Base-by-base conservation (phyloP, 1,140 invertebrate species). In the Helicoverpa armigera region DNA sequence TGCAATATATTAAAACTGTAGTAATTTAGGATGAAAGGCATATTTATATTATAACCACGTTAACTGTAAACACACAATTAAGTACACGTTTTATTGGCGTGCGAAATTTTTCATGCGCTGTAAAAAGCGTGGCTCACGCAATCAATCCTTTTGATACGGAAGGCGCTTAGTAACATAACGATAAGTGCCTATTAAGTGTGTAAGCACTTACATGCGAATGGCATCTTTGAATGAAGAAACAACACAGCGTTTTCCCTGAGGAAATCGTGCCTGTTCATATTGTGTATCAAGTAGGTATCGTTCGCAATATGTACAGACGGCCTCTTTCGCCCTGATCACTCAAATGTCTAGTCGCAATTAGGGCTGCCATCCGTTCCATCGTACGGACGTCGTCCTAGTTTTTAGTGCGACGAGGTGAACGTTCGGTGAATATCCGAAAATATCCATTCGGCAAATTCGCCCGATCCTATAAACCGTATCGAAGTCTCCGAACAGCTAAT, bases 311-410 rank as follows among this genome's bases (percentile, higher is more conserved):
- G 65, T 80, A 70, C 48, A 65, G 75, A 56, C 60, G 83, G 76
- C 81, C 82, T 85, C 81, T 75, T 80, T 84, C 50, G 35, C 56
- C 75, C 61, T 83, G 84, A 83, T 83, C 82, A 82, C 79, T 85
- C 80, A 63, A 77, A 80, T 82, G 83, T 82, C 83, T 84, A 56
- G 29, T 65, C 60, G 54, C 50, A 81, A 77, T 69, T 81, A 85
- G 83, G 83, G 83, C 63, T 83, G 79, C 81, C 65, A 78, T 80
- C 51, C 53, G 67, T 58, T 69, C 56, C 60, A 60, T 80, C 67
- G 78, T 77, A 74, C 80, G 83, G 77, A 80, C 82, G 63, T 75
- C 70, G 82, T 43, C 53, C 82, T 65, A 83, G 72, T 81, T 83
- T 83, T 83, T 74, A 82, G 78, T 54, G 58, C 75, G 56, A 56